Base-by-base conservation (phyloP, 2,113 vertebrate species). In the Pelecanoides urinatrix region DNA sequence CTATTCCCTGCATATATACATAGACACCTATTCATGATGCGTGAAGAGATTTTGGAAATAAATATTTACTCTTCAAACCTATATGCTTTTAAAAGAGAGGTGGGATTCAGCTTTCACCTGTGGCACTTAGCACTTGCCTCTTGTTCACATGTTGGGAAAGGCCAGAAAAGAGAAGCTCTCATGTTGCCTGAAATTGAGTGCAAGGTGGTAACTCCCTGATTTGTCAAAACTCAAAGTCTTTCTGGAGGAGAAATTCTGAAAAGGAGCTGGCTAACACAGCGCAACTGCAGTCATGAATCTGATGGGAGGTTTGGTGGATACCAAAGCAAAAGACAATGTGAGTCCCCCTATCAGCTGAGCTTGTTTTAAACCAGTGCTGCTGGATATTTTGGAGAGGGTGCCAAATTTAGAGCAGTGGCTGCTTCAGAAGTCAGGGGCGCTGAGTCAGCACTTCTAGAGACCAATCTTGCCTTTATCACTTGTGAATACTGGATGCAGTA, bases 371-470 rank as follows among this genome's bases (percentile, higher is more conserved):
- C 81, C 85, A 77, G 88, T 65, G 16, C 94, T 90, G 78, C 79
- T 95, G 84, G 86, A 56, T 92, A 40, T 92, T 89, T 94, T 71
- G 91, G 95, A 96, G 56, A 80, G 89, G 58, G 66, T 42, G 88
- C 62, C 88, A 68, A 56, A 76, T n/a, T 11, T 73, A 47, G 77
- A 94, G 79, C 42, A 78, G 92, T 42, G 68, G 87, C 87, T 92
- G 72, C 95, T 97, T 92, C 90, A 96, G 84, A 96, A 96, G 92
- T 56, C 67, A 58, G 50, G 30, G 81, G 80, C 68, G 81, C 86
- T 71, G 66, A 85, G 95, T 91, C 96, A 97, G 96, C 86, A 93
- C 91, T 78, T 94, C 80, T 76, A 86, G 94, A 91, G 90, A 92
- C 53, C 82, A 34, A 44, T 52, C 10, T 21, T 38, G 18, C 13